phyloP scores from a whole-genome alignment of 2,888 invertebrate species.

The Choristoneura rosaceana region DNA sequence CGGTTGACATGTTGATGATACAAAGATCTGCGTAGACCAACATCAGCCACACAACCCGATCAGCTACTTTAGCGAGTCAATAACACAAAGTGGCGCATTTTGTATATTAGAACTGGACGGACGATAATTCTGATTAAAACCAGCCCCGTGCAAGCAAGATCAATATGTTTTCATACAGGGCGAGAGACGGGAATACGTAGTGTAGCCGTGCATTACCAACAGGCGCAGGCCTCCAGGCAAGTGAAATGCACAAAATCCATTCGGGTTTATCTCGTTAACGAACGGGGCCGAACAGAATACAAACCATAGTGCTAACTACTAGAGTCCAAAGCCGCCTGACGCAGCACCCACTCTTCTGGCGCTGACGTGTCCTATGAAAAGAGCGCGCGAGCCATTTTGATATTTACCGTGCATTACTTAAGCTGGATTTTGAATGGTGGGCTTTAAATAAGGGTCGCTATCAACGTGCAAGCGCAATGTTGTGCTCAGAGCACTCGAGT shows the following conservation, averaged over 20 bases:
- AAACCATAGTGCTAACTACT: constrained; percentile 47
- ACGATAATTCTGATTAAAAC: neutral
- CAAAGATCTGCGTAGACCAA: too few species aligned
- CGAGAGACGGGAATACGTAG: constrained; percentile 49
- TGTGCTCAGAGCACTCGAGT: constrained; percentile 28
- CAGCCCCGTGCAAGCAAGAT: constrained; percentile 3
- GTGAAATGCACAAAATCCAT: constrained; percentile 83
- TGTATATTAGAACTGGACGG: neutral
- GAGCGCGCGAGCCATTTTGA: constrained; percentile 60
- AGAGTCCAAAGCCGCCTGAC: constrained; percentile 52
- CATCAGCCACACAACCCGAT: too few species aligned
- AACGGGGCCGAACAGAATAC: constrained; percentile 46
- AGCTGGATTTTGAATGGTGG: constrained; percentile 57
- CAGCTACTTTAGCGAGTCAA: too few species aligned
- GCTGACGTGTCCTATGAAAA: constrained; percentile 64
- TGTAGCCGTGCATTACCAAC: constrained; percentile 14
- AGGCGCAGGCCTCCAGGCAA: constrained; percentile 62
- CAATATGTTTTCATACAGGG: constrained; percentile 11
- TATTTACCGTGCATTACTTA: constrained; percentile 53
- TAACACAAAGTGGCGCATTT: neutral
- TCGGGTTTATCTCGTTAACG: constrained; percentile 78
- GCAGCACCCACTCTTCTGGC: constrained; percentile 59
- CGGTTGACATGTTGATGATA: too few species aligned
- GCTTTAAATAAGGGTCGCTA: constrained; percentile 64
- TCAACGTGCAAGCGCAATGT: constrained; percentile 38